phyloP scores from a whole-genome alignment of 2,888 invertebrate genomes.

The Mactromeris polynyma region DNA sequence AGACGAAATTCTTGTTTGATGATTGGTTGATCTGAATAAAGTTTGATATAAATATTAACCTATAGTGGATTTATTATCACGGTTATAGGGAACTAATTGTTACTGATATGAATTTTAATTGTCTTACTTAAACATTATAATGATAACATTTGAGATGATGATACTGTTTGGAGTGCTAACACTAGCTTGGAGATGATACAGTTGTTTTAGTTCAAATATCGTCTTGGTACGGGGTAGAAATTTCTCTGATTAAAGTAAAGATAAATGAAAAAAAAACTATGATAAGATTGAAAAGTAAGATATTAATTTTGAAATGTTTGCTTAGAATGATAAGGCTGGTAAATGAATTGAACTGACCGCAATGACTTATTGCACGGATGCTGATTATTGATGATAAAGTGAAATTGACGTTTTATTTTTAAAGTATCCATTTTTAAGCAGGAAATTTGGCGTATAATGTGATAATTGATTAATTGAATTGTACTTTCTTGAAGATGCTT shows the following conservation, averaged over 20 bases:
- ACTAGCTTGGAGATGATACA: neutral
- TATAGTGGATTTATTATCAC: neutral
- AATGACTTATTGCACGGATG: neutral
- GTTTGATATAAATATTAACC: neutral
- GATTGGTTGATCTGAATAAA: neutral
- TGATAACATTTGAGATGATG: neutral
- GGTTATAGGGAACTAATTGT: neutral
- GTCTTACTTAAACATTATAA: neutral
- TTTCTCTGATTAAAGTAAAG: neutral
- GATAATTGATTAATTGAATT: constrained; percentile 7
- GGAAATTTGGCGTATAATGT: constrained; percentile 2
- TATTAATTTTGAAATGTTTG: neutral
- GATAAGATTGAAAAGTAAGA: constrained; percentile 8
- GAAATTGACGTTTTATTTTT: neutral
- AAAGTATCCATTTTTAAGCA: neutral
- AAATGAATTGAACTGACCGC: neutral
- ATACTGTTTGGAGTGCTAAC: neutral
- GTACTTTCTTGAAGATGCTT: neutral
- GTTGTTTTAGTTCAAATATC: neutral
- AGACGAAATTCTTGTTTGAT: neutral
- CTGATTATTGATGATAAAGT: neutral
- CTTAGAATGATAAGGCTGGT: neutral
- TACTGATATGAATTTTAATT: neutral
- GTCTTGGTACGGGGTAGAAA: neutral
- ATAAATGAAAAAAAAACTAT: neutral